Evolutionary conservation across 2,888 invertebrate genomes (phyloP).

Genomic region (Caenorhabditis uteleia): DNA sequence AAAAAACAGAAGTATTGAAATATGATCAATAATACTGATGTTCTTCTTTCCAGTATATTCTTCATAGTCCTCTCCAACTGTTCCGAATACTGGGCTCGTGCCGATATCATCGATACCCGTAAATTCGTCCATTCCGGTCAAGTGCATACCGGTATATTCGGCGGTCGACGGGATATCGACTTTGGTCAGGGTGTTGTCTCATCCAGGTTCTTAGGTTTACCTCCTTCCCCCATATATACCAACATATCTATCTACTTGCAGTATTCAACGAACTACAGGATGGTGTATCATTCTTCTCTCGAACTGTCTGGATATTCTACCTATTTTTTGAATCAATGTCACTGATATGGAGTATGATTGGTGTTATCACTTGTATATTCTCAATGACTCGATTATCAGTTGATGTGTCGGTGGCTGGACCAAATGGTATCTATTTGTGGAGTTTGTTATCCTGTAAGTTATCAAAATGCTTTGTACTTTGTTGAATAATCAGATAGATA

Average conservation of each 20-base stretch:
- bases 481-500: too few relatives aligned
- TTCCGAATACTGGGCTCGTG: conserved; percentile 33
- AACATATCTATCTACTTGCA: conserved; percentile 7
- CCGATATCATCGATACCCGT: conserved; percentile 29
- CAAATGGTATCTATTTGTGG: conserved; percentile 57
- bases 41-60: conserved; percentile 20
- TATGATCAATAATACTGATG: too few relatives aligned
- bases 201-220: conserved; percentile 13
- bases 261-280: conserved; percentile 53
- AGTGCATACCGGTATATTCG: conserved; percentile 34
- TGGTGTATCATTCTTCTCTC: conserved; percentile 50
- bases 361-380: conserved; percentile 47
- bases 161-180: conserved; percentile 28
- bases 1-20: too few relatives aligned
- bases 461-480: too few relatives aligned
- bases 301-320: conserved; percentile 51
- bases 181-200: conserved; percentile 18
- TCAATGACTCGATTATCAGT: conserved; percentile 40
- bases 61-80: conserved; percentile 16
- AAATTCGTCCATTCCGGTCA: conserved; percentile 18
- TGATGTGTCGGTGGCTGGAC: conserved; percentile 45
- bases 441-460: conserved; percentile 47
- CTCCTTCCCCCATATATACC: background rate
- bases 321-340: conserved; percentile 54
- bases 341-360: conserved; percentile 55